Evolutionary conservation across 2,888 invertebrate species (phyloP).

Genomic region (Himalopsyche japonica): DNA sequence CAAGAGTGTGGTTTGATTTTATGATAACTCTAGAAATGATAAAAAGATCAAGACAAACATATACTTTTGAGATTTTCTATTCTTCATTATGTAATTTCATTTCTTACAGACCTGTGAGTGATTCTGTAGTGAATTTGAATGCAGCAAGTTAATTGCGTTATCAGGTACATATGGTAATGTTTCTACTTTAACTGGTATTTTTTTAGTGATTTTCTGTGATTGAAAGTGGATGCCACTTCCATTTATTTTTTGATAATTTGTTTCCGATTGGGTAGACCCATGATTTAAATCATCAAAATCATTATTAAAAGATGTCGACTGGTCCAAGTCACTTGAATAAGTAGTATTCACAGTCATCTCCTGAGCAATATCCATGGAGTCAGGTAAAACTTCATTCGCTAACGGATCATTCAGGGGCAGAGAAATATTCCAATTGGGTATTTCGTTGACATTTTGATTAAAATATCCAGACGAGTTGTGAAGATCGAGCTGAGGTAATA

Average conservation of each 20-base stretch:
- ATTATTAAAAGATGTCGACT: slow-evolving; percentile 17
- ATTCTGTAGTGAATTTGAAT: not conserved
- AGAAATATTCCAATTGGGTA: slow-evolving; percentile 24
- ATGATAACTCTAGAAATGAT: slow-evolving; percentile 5
- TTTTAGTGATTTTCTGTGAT: not conserved
- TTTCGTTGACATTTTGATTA: slow-evolving; percentile 14
- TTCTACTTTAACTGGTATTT: slow-evolving; percentile 17
- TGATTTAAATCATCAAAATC: slow-evolving; percentile 25
- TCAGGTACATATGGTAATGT: slow-evolving; percentile 3
- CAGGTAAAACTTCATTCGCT: slow-evolving; percentile 13
- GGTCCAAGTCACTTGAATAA: slow-evolving; percentile 17
- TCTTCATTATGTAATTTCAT: not conserved
- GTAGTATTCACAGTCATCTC: slow-evolving; percentile 30
- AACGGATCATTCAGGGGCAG: slow-evolving; percentile 12
- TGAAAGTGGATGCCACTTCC: not conserved
- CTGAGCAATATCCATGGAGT: slow-evolving; percentile 31
- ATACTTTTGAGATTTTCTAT: not conserved
- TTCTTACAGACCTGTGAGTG: not conserved
- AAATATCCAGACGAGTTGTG: slow-evolving; percentile 2
- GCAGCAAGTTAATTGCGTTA: not conserved
- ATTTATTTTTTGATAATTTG: not conserved
- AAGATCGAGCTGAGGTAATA: slow-evolving; percentile 22
- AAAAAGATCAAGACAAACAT: not conserved
- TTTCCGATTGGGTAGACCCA: slow-evolving; percentile 3
- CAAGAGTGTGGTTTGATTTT: slow-evolving; percentile 46